Evolutionary conservation across 2,888 invertebrate species (phyloP), one percentile per base, ranked within the genome.

Genomic region (Drosophila formosana): DNA sequence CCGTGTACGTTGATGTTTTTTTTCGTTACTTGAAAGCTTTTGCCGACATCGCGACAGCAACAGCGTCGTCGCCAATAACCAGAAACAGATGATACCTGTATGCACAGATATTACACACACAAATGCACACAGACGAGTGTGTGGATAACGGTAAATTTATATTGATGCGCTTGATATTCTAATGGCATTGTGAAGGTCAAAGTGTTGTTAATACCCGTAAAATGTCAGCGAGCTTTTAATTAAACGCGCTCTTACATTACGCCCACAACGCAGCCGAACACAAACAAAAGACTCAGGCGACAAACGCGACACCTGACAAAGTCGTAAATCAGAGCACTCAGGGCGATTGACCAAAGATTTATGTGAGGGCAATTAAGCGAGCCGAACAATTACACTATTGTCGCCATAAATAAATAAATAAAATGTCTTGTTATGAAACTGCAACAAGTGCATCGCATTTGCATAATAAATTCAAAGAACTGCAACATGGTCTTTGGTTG

Each of bases 301-400:
- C 72, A 81, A 80, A 66, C 55, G 55, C 66, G 45, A 75, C 81
- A 81, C 81, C 57, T 51, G 65, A 55, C 11, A 28, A 26, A 9
- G 57, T 18, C 72, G 64, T 80, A 75, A 80, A 82, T 80, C 80
- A 80, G 80, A 74, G 71, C 78, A 46, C 47, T 52, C 53, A 18
- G 18, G 62, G 39, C 45, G 51, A 47, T 64, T 60, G 32, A 28
- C 56, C 34, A 53, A 67, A 37, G 65, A 88, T 88, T 80, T 86
- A 84, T 83, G 88, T 62, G 89, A 81, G 82, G 68, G 72, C 88
- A 84, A 84, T 84, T 84, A 84, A 84, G 80, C 67, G 56, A 64
- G 25, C 60, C 52, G 53, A 72, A 60, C 68, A 82, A 80, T 80
- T 80, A 67, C 67, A 47, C 57, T 41, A 58, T 75, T 75, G 47